Base-by-base conservation (phyloP, 92 coral and sea anemone genomes). In the Epizoanthus stellaris region DNA sequence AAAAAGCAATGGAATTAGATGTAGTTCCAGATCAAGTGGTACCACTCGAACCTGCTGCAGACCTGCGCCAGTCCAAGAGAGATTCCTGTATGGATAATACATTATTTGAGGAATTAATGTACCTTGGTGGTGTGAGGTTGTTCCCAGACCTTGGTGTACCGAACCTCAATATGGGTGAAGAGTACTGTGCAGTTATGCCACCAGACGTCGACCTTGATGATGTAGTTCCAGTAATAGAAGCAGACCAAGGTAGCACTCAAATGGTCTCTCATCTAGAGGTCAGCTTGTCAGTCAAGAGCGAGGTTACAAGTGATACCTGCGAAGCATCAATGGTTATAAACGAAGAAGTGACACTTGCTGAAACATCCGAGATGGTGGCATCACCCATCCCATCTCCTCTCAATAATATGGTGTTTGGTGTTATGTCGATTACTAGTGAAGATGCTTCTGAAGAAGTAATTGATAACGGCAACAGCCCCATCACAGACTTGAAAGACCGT, bases 41-140 rank as follows among this genome's bases (percentile, higher is more conserved):
- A 40, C 56, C 70, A 77, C 21, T 12, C 5, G 59, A 79, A 11
- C 0, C 57, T 23, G 56, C 19, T 3, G 19, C 39, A 40, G 52
- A 77, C 30, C 57, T 81, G 20, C 80, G 59, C 30, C 76, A 81
- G 45, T 23, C 83, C 1, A 76, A 73, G 73, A 57, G 84, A 39
- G 66, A 89, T 30, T 60, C 73, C 69, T 81, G 84, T 53, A 88
- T 94, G 92, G 92, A 80, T 30, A 91, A 92, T 60, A 85, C 92
- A 57, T 92, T 94, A 85, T 90, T 77, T 67, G 98, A 94, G 82
- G 90, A 94, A 75, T 94, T 80, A 76, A n/a, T 90, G 77, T 95
- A 94, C 88, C 85, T 94, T 19, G 76, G 80, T 59, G 54, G 52
- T 17, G 30, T 25, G 5, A 82, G 70, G 59, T 80, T 92, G 58